Conservation (phyloP, 2,113 vertebrate genomes). For the Seriola dumerili region DNA sequence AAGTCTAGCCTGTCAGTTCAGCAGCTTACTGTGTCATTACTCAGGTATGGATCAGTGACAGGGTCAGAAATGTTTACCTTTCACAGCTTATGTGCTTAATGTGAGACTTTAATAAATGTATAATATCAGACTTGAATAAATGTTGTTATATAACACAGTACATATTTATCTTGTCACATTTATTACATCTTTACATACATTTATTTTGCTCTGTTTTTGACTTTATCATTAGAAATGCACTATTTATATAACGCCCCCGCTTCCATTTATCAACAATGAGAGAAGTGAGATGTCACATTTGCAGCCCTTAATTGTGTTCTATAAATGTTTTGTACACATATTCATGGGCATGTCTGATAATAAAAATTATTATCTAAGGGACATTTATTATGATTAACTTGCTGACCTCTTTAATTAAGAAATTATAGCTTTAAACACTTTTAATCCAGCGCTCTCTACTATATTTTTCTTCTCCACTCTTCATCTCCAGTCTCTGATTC, state of each 20-base stretch:
- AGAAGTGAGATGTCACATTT: slow-evolving; percentile 6
- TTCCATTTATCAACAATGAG: neutral
- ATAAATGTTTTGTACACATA: slow-evolving; percentile 36
- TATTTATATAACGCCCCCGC: neutral
- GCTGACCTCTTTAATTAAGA: neutral
- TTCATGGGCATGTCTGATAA: neutral
- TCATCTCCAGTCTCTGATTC: neutral
- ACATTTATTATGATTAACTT: neutral
- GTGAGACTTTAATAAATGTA: slow-evolving; percentile 33
- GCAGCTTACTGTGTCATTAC: slow-evolving; percentile 52
- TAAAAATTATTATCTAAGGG: slow-evolving; percentile 18
- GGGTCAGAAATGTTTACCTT: slow-evolving; percentile 65
- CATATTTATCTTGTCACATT: slow-evolving; percentile 1
- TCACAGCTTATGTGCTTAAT: slow-evolving; percentile 41
- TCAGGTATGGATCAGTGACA: slow-evolving; percentile 69
- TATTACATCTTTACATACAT: neutral
- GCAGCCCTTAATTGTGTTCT: neutral
- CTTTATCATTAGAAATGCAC: neutral
- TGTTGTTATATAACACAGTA: slow-evolving; percentile 28
- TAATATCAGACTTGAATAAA: slow-evolving; percentile 61
- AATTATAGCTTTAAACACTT: neutral
- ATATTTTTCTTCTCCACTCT: neutral
- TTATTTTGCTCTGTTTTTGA: neutral
- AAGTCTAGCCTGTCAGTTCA: slow-evolving; percentile 22
- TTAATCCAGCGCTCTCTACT: neutral